Evolutionary conservation across 92 coral and sea anemone genomes (phyloP).

Genomic region (Muricea muricata): DNA sequence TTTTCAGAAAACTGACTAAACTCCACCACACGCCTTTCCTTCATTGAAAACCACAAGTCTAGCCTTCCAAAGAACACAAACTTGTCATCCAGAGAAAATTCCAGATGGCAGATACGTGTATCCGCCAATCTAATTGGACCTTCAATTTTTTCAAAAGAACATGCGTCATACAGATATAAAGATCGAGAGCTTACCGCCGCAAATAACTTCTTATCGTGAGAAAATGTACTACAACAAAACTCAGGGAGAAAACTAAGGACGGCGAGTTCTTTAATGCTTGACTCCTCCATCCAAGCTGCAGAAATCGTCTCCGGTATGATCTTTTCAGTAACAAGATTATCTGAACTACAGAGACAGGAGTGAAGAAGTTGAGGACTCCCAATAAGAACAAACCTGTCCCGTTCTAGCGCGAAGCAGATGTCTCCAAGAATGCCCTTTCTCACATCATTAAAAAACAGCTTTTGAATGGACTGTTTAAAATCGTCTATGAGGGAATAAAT

Average conservation of each 20-base stretch:
- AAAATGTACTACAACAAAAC: no score
- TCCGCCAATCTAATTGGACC: not conserved
- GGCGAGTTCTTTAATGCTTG: no score
- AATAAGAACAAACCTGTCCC: not conserved
- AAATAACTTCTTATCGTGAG: no score
- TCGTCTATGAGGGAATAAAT: slow-evolving; percentile 1
- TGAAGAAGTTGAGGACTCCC: not conserved
- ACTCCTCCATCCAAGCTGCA: not conserved
- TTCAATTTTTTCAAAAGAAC: not conserved
- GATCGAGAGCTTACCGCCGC: no score
- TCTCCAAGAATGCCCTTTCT: not conserved
- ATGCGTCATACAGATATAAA: not conserved
- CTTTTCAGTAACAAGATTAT: not conserved
- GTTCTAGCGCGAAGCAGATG: not conserved
- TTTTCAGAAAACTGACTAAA: slow-evolving; percentile 27
- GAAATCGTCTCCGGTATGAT: not conserved
- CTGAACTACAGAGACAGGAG: not conserved
- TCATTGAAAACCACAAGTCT: slow-evolving; percentile 46
- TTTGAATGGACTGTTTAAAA: not conserved
- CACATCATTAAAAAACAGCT: not conserved
- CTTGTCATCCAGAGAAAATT: slow-evolving; percentile 34
- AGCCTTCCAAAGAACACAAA: slow-evolving; percentile 48
- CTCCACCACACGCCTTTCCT: not conserved
- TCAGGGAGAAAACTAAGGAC: no score
- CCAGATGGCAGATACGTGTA: not conserved